Conservation (phyloP, 2,797 vertebrate genomes). For the Macropus fuliginosus region DNA sequence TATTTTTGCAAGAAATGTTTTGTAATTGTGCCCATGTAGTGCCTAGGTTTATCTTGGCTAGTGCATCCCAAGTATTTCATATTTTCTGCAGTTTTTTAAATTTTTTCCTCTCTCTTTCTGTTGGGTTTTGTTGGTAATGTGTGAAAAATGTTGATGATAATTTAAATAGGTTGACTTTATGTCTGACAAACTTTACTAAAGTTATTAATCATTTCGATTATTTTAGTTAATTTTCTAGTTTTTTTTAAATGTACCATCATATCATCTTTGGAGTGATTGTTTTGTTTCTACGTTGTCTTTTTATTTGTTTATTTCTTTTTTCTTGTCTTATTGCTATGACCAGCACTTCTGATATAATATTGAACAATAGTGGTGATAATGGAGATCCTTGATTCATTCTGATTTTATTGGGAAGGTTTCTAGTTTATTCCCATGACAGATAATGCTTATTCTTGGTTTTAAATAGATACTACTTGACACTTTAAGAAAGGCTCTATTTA, state of each 20-base stretch:
- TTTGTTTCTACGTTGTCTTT: not conserved
- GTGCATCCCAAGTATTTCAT: not conserved
- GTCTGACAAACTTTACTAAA: not conserved
- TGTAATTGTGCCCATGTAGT: not conserved
- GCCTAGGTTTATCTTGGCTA: not conserved
- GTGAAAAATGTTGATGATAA: not conserved
- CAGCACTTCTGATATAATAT: not conserved
- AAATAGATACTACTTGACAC: not conserved
- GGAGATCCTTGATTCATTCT: not conserved
- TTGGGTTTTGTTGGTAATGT: not conserved
- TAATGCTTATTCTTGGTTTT: not conserved
- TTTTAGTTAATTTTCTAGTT: not conserved
- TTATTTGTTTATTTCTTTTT: not conserved
- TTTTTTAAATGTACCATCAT: not conserved
- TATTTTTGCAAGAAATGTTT: not conserved
- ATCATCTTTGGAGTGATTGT: not conserved
- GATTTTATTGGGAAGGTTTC: not conserved
- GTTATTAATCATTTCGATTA: not conserved
- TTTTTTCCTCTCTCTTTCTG: not conserved
- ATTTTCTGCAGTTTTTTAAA: not conserved
- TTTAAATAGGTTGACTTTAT: not conserved
- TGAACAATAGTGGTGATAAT: not conserved
- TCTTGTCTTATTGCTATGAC: not conserved
- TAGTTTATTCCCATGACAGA: not conserved
- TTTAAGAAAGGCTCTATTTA: not conserved